A percentile compares a stretch with the other conserved stretches of the same genome.
phyloP scores from a whole-genome alignment of 2,113 vertebrate species.

The Epinephelus moara region DNA sequence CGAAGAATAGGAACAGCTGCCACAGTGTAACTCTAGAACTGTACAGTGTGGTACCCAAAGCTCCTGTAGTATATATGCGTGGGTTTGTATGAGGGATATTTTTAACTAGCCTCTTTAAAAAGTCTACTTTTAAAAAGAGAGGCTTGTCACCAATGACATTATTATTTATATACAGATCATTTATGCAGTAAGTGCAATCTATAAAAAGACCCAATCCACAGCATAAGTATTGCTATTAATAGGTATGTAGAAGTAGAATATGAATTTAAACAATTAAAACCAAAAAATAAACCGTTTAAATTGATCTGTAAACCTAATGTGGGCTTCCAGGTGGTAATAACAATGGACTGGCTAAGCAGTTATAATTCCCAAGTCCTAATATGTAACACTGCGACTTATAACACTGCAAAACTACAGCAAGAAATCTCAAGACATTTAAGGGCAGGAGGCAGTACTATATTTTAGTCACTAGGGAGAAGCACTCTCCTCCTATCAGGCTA shows the following conservation, averaged over 20 bases:
- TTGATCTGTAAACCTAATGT: background rate
- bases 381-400: background rate
- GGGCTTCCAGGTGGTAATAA: background rate
- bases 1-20: constrained; percentile 72
- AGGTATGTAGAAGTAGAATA: background rate
- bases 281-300: background rate
- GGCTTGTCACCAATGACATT: constrained; percentile 13
- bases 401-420: constrained; percentile 7
- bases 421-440: background rate
- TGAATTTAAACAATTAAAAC: background rate
- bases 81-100: constrained; percentile 45
- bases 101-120: constrained; percentile 42
- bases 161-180: constrained; percentile 18
- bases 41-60: constrained; percentile 46
- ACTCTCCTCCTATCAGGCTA: background rate
- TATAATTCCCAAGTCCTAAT: background rate
- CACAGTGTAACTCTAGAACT: constrained; percentile 68
- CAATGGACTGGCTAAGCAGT: background rate
- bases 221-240: background rate
- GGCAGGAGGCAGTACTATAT: constrained; percentile 7
- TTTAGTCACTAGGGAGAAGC: constrained; percentile 57
- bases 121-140: constrained; percentile 1
- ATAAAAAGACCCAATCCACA: background rate
- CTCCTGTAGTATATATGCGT: constrained; percentile 25
- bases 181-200: background rate